Percentiles rank a stretch among this genome's conserved stretches.
These are phyloP conservation scores for Ametastegia equiseti DNA, from an alignment of 2,888 invertebrate genomes.

Conservation along the genomic window DNA sequence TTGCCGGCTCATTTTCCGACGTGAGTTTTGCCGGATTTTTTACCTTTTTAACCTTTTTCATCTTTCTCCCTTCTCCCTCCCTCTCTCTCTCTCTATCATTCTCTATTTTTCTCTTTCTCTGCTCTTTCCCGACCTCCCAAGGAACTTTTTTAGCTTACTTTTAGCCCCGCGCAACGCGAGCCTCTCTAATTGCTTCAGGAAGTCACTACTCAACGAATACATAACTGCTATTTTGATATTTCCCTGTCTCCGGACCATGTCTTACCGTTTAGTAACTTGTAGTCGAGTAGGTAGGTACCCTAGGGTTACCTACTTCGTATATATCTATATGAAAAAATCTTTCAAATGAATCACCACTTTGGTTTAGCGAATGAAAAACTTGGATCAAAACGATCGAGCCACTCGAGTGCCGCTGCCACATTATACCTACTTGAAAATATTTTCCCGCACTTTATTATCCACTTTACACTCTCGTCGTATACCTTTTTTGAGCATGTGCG, in stretches of 20 bases:
- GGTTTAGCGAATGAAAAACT: neutral
- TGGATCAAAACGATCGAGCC: neutral
- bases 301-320: neutral
- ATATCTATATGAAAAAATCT: neutral
- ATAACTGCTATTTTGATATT: constrained; percentile 58
- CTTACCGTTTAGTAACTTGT: constrained; percentile 44
- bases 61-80: constrained; percentile 51
- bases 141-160: constrained; percentile 60
- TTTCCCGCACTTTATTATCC: neutral
- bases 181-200: constrained; percentile 58
- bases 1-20: constrained; percentile 47
- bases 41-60: constrained; percentile 44
- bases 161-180: constrained; percentile 53
- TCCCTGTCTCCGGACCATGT: constrained; percentile 46
- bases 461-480: neutral
- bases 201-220: constrained; percentile 59
- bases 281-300: no score
- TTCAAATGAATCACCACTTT: constrained; percentile 22
- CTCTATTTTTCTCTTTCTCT: constrained; percentile 51
- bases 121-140: constrained; percentile 48
- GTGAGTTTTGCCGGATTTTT: constrained; percentile 30
- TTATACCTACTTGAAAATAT: neutral
- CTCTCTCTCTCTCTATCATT: constrained; percentile 52
- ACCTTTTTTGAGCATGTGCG: neutral
- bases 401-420: neutral